Conservation (phyloP, 2,888 invertebrate species). For the Odontothrips loti region DNA sequence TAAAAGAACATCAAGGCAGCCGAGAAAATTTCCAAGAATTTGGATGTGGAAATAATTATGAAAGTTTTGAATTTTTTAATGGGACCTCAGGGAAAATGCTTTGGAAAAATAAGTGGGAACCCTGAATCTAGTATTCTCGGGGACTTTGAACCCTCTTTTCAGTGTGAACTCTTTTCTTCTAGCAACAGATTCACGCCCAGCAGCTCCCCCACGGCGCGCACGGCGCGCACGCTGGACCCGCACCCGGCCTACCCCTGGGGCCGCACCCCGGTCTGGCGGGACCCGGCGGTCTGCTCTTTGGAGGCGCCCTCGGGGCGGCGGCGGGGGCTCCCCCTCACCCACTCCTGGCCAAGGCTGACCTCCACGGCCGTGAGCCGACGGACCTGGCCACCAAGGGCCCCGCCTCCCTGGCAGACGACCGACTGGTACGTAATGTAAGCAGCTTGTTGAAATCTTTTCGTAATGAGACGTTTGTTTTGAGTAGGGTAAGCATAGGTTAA, state of each 20-base stretch:
- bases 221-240: slow-evolving; percentile 45
- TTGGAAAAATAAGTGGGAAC: no score
- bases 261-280: slow-evolving; percentile 45
- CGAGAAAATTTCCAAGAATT: no score
- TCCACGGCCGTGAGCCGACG: slow-evolving; percentile 39
- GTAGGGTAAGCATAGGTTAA: no score
- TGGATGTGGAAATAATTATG: no score
- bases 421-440: slow-evolving; percentile 38
- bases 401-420: slow-evolving; percentile 38
- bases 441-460: no score
- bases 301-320: slow-evolving; percentile 45
- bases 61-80: no score
- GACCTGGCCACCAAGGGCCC: slow-evolving; percentile 38
- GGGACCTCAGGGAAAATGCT: no score
- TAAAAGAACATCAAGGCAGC: no score
- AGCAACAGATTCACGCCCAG: slow-evolving; percentile 90
- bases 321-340: slow-evolving; percentile 39
- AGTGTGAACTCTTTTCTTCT: slow-evolving; percentile 40
- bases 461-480: no score
- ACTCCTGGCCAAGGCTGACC: slow-evolving; percentile 38
- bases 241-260: slow-evolving; percentile 50
- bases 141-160: no score
- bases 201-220: slow-evolving; percentile 65
- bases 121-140: no score
- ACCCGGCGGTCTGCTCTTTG: slow-evolving; percentile 48